Evolutionary conservation across 2,888 invertebrate species (phyloP).

Genomic region (Schrankia costaestrigalis): DNA sequence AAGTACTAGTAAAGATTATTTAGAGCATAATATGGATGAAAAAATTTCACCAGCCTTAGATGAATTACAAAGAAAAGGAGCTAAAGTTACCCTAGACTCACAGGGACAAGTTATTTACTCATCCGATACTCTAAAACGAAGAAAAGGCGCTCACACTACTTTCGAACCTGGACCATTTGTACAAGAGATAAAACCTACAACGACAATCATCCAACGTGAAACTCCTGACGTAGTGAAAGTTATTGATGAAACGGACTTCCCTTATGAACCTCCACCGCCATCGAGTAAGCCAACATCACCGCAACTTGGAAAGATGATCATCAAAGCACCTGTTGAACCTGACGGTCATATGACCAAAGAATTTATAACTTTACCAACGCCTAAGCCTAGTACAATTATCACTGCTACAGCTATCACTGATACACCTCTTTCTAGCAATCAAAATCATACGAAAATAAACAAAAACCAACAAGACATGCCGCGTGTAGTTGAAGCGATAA

Average conservation of each 20-base stretch:
- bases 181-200: conserved; percentile 80
- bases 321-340: conserved; percentile 75
- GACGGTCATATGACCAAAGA: conserved; percentile 75
- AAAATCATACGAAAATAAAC: conserved; percentile 44
- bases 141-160: conserved; percentile 90
- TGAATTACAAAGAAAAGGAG: conserved; percentile 82
- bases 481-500: conserved; percentile 69
- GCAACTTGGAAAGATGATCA: conserved; percentile 83
- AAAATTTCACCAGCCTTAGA: conserved; percentile 54
- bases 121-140: conserved; percentile 90
- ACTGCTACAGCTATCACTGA: conserved; percentile 76
- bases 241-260: conserved; percentile 70
- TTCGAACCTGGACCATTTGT: conserved; percentile 94
- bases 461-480: conserved; percentile 63
- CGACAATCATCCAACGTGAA: conserved; percentile 62
- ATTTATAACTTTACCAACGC: conserved; percentile 79
- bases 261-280: conserved; percentile 62
- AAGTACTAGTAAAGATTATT: conserved; percentile 65
- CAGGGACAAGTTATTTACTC: conserved; percentile 94
- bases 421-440: conserved; percentile 43
- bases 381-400: conserved; percentile 82
- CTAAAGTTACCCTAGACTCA: conserved; percentile 90
- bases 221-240: conserved; percentile 64
- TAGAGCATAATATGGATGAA: conserved; percentile 59
- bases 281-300: conserved; percentile 81